A percentile compares a stretch with the other conserved stretches of the same genome.
Evolutionary conservation across 2,797 vertebrate genomes (phyloP).

Genomic region (Nothura maculosa): DNA sequence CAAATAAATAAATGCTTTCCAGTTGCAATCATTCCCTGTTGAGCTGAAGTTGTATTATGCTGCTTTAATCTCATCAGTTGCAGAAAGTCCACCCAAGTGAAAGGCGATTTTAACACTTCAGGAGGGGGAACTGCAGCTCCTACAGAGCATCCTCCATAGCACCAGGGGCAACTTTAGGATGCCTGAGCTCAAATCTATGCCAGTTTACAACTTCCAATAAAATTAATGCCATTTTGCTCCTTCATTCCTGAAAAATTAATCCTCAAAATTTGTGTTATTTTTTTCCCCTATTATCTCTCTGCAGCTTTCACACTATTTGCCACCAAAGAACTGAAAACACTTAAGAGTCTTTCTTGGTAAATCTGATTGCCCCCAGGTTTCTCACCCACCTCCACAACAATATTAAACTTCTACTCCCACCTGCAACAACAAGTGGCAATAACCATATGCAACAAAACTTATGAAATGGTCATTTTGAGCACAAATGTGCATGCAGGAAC

Average conservation of each 20-base stretch:
- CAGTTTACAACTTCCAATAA: constrained; percentile 1
- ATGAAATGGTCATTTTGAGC: background rate
- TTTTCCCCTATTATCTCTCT: background rate
- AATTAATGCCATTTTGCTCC: background rate
- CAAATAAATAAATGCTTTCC: constrained; percentile 57
- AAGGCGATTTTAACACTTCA: constrained; percentile 17
- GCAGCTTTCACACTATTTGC: background rate
- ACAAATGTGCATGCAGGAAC: background rate
- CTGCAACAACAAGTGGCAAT: background rate
- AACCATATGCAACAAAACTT: background rate
- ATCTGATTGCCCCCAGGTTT: background rate
- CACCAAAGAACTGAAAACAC: background rate
- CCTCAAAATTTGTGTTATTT: background rate
- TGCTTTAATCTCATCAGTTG: constrained; percentile 46
- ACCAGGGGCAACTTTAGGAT: constrained; percentile 10
- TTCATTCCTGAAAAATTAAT: background rate
- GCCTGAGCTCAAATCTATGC: constrained; percentile 20
- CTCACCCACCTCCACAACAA: background rate
- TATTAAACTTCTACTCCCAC: background rate
- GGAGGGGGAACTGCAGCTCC: constrained; percentile 14
- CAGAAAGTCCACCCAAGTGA: background rate
- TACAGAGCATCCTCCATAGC: background rate
- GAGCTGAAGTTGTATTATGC: constrained; percentile 38
- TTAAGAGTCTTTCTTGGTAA: background rate
- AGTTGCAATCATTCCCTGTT: constrained; percentile 51